Conservation (phyloP, 1,140 invertebrate species). For the Formica selysi region DNA sequence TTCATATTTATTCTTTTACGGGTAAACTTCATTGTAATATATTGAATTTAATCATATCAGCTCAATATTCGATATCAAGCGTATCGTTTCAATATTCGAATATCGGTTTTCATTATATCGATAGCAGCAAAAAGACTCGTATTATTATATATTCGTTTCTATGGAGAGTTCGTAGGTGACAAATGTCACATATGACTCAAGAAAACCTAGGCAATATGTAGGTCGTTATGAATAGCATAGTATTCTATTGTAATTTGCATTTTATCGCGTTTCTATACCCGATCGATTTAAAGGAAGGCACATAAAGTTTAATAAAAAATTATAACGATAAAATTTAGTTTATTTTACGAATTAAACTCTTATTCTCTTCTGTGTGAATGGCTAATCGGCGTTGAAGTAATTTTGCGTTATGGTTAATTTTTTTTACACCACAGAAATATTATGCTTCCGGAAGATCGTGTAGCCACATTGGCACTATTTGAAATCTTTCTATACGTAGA, state of each 20-base stretch:
- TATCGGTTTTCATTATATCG: not conserved
- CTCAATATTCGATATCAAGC: not conserved
- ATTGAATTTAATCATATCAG: not conserved
- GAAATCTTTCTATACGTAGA: constrained; percentile 72
- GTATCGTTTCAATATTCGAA: not conserved
- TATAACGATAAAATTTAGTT: not conserved
- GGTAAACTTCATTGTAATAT: constrained; percentile 1
- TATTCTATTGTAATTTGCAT: constrained; percentile 33
- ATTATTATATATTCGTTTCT: not conserved
- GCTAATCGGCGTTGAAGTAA: not conserved
- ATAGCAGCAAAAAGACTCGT: not conserved
- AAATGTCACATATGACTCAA: constrained; percentile 21
- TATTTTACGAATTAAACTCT: not conserved
- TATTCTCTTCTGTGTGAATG: not conserved
- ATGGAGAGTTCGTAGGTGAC: constrained; percentile 36
- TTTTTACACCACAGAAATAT: constrained; percentile 32
- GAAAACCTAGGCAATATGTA: constrained; percentile 24
- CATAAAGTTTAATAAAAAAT: constrained; percentile 26
- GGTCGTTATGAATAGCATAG: constrained; percentile 23
- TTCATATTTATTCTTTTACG: not conserved
- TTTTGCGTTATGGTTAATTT: not conserved
- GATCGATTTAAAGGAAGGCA: not conserved
- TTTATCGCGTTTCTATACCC: constrained; percentile 49
- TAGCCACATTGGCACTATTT: constrained; percentile 62
- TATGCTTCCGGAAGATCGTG: constrained; percentile 62